These are phyloP conservation scores for Macrochelys suwanniensis DNA, from an alignment of 2,797 vertebrate species.

Conservation along the genomic window DNA sequence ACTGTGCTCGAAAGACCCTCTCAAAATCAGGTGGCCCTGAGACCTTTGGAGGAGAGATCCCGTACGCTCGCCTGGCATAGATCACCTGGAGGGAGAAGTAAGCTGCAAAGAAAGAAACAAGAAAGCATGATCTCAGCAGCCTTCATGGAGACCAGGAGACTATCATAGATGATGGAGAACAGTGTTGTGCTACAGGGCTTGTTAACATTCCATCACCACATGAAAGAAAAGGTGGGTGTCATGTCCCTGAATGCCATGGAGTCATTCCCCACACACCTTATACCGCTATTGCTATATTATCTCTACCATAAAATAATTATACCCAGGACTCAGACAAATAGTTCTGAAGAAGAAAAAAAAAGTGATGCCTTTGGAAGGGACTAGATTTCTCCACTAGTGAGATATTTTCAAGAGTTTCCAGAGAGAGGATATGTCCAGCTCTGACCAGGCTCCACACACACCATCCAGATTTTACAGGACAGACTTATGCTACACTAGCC, in stretches of 20 bases:
- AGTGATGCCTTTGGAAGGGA: not conserved
- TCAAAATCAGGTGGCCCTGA: slow-evolving; percentile 88
- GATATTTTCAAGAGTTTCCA: not conserved
- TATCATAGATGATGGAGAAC: not conserved
- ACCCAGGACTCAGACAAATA: not conserved
- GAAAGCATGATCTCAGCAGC: not conserved
- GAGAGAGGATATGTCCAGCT: not conserved
- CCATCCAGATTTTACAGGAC: not conserved
- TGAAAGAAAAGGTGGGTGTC: not conserved
- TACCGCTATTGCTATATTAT: not conserved
- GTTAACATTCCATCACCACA: not conserved
- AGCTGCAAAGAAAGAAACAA: slow-evolving; percentile 73
- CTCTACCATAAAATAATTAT: not conserved
- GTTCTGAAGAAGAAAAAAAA: not conserved
- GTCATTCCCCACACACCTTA: not conserved
- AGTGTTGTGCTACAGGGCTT: not conserved
- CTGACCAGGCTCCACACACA: not conserved
- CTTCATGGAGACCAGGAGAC: not conserved
- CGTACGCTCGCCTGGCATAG: slow-evolving; percentile 84
- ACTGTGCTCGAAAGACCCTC: slow-evolving; percentile 91
- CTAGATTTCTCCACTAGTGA: not conserved
- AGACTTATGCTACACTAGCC: not conserved
- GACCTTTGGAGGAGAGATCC: slow-evolving; percentile 83
- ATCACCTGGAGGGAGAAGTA: slow-evolving; percentile 92
- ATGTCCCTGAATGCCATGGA: not conserved